A percentile compares a stretch with the other conserved stretches of the same genome.
phyloP scores from a whole-genome alignment of 2,113 vertebrate genomes.

The Asarcornis scutulata region DNA sequence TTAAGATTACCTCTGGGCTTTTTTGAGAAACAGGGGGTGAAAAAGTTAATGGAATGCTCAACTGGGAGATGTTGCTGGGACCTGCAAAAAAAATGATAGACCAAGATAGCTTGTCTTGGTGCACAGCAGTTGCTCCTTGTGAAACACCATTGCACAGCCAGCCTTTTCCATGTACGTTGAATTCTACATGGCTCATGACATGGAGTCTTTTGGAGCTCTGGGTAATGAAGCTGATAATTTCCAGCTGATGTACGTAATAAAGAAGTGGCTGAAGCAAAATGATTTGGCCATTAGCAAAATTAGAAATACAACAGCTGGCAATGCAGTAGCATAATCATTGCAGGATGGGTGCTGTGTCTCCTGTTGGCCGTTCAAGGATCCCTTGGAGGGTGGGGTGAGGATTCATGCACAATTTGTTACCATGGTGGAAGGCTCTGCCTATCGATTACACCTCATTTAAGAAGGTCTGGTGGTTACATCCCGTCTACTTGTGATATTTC shows the following conservation, averaged over 20 bases:
- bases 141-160: background rate
- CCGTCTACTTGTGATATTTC: background rate
- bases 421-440: background rate
- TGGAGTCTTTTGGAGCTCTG: background rate
- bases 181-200: background rate
- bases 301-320: background rate
- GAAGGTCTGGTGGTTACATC: background rate
- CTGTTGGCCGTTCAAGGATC: background rate
- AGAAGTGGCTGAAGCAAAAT: background rate
- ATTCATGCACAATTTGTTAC: background rate
- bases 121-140: background rate
- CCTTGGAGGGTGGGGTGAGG: background rate
- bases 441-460: background rate
- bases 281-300: background rate
- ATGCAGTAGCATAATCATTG: background rate
- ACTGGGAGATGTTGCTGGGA: constrained; percentile 8
- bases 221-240: background rate
- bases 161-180: background rate
- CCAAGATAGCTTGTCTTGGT: background rate
- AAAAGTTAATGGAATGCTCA: constrained; percentile 66
- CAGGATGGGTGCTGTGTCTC: background rate
- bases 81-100: constrained; percentile 12
- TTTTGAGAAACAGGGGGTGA: constrained; percentile 38
- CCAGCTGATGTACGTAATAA: background rate
- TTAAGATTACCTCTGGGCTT: constrained; percentile 32